phyloP scores from a whole-genome alignment of 2,113 vertebrate species.

The Platysteira castanea region DNA sequence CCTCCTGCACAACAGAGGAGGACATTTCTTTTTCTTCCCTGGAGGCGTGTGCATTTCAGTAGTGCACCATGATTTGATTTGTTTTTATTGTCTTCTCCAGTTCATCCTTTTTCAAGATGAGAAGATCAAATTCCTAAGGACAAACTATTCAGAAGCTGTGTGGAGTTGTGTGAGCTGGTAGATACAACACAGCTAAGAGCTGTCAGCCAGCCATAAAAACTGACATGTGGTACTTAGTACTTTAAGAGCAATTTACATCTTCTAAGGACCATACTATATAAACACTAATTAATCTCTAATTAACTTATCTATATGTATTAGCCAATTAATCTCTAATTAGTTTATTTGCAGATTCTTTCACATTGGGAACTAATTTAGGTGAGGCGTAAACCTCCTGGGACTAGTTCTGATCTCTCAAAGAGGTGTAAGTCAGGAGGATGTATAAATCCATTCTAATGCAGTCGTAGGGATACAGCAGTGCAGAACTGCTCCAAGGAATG shows the following conservation, averaged over 20 bases:
- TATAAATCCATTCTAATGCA: not conserved
- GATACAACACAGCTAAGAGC: not conserved
- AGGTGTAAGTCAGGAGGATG: not conserved
- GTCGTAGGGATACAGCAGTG: not conserved
- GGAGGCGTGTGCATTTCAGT: not conserved
- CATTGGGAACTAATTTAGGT: slow-evolving; percentile 34
- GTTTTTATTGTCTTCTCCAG: not conserved
- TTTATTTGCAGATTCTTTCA: slow-evolving; percentile 54
- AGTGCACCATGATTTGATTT: not conserved
- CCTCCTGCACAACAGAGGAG: not conserved
- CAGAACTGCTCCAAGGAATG: slow-evolving; percentile 12
- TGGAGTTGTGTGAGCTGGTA: not conserved
- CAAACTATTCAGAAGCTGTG: not conserved
- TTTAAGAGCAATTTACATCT: slow-evolving; percentile 41
- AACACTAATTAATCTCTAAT: slow-evolving; percentile 54
- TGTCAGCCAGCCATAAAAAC: not conserved
- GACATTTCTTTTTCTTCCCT: not conserved
- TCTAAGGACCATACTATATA: slow-evolving; percentile 27
- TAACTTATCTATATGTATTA: slow-evolving; percentile 62
- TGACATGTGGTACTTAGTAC: not conserved
- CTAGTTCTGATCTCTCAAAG: slow-evolving; percentile 5
- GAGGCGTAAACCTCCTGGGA: slow-evolving; percentile 15
- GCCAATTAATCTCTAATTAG: slow-evolving; percentile 55
- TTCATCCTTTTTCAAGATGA: not conserved
- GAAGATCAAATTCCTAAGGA: not conserved